These are phyloP conservation scores for Tachina grossa DNA, from an alignment of 2,888 invertebrate genomes.

Conservation along the genomic window DNA sequence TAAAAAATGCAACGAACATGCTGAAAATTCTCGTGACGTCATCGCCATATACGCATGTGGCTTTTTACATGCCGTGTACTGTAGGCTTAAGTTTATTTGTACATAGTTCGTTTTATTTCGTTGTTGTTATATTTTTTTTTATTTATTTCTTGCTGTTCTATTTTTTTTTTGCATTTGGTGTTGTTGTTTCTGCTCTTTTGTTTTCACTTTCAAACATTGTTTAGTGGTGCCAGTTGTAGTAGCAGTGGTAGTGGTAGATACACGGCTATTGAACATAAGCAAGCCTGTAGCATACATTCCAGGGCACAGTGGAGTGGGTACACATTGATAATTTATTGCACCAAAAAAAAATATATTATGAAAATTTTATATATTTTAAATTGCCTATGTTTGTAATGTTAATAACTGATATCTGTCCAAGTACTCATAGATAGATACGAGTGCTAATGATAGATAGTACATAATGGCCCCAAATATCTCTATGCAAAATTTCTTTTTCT, in stretches of 20 bases:
- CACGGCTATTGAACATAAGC: slow-evolving; percentile 1
- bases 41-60: no score
- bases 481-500: no score
- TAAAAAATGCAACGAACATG: no score
- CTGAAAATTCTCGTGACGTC: no score
- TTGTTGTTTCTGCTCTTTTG: slow-evolving; percentile 44
- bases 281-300: slow-evolving; percentile 33
- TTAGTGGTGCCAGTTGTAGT: slow-evolving; percentile 35
- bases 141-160: slow-evolving; percentile 25
- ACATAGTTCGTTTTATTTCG: slow-evolving; percentile 56
- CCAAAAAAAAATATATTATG: no score
- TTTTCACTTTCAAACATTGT: slow-evolving; percentile 67
- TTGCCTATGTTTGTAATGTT: no score
- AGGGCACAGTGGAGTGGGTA: slow-evolving; percentile 38
- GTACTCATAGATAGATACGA: no score
- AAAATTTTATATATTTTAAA: no score
- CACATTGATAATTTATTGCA: background rate
- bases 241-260: slow-evolving; percentile 32
- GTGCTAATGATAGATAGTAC: no score
- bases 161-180: slow-evolving; percentile 24
- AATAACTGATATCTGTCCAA: no score
- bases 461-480: no score
- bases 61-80: no score
- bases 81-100: slow-evolving; percentile 60
- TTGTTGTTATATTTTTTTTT: slow-evolving; percentile 22